These are phyloP conservation scores for Drosophila prostipennis DNA, from an alignment of 2,888 invertebrate genomes.

Conservation along the genomic window DNA sequence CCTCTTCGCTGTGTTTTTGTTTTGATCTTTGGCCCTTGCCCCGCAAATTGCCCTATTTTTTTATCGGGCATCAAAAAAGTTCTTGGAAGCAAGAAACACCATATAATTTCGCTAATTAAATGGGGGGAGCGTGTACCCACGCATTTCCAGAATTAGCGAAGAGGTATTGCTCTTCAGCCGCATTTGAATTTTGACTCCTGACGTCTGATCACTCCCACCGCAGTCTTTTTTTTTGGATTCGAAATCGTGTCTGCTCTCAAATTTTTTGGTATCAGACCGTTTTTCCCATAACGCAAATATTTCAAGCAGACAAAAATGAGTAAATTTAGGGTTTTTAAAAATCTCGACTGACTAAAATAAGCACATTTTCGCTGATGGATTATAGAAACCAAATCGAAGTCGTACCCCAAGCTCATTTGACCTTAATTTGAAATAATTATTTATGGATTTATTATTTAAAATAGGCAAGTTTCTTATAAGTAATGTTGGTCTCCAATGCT, in stretches of 20 bases:
- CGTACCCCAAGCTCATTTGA: not conserved
- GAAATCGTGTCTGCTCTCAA: constrained; percentile 17
- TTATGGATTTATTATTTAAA: not conserved
- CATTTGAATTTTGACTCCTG: constrained; percentile 30
- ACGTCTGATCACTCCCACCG: constrained; percentile 37
- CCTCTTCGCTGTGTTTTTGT: constrained; percentile 69
- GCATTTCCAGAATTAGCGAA: constrained; percentile 37
- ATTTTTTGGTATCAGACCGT: constrained; percentile 11
- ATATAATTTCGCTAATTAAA: constrained; percentile 83
- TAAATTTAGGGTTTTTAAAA: not conserved
- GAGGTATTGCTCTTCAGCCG: constrained; percentile 22
- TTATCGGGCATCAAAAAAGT: constrained; percentile 63
- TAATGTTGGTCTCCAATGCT: not conserved
- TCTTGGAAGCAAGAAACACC: constrained; percentile 78
- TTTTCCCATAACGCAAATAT: constrained; percentile 19
- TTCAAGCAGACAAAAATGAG: not conserved
- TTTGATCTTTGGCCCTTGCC: constrained; percentile 71
- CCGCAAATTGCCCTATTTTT: constrained; percentile 68
- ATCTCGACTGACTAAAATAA: no score
- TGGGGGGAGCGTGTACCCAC: constrained; percentile 79
- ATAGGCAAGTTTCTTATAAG: not conserved
- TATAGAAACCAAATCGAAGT: not conserved
- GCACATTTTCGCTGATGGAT: not conserved
- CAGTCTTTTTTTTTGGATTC: constrained; percentile 1
- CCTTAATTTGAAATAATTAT: not conserved